Conservation (phyloP, 2,797 vertebrate genomes). For the Danio choprae region DNA sequence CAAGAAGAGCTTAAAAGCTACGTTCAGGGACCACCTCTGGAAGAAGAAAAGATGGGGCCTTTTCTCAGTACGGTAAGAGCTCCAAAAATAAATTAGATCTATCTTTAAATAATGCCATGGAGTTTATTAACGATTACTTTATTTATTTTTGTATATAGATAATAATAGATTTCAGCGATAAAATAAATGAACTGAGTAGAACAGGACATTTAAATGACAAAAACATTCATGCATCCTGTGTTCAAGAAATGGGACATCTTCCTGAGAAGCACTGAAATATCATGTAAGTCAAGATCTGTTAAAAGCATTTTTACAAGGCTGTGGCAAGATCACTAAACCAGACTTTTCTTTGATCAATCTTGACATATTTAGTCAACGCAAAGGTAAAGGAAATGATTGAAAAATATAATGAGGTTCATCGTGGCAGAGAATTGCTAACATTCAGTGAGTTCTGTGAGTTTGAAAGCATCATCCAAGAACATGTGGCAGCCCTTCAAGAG, state of each 20-base stretch:
- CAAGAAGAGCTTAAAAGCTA: slow-evolving; percentile 27
- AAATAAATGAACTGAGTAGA: slow-evolving; percentile 25
- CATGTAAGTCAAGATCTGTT: slow-evolving; percentile 24
- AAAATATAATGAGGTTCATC: slow-evolving; percentile 36
- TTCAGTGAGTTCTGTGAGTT: slow-evolving; percentile 30
- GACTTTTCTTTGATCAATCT: too few relatives aligned
- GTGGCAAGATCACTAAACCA: too few relatives aligned
- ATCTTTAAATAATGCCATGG: too few relatives aligned
- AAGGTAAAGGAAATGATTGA: slow-evolving; percentile 26
- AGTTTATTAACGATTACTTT: too few relatives aligned
- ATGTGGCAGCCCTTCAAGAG: slow-evolving; percentile 41
- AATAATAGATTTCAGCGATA: slow-evolving; percentile 25
- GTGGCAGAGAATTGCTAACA: slow-evolving; percentile 42
- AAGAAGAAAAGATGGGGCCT: slow-evolving; percentile 17
- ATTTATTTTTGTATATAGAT: background rate
- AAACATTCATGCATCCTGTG: slow-evolving; percentile 37
- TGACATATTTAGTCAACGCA: slow-evolving; percentile 27
- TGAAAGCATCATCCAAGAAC: slow-evolving; percentile 18
- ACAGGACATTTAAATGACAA: slow-evolving; percentile 30
- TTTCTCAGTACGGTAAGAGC: slow-evolving; percentile 37
- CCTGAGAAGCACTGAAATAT: slow-evolving; percentile 6
- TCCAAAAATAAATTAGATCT: background rate
- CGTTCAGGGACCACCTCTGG: slow-evolving; percentile 23
- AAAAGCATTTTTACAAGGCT: too few relatives aligned
- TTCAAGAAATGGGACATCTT: slow-evolving; percentile 36